These are phyloP conservation scores for Nyctalus aviator DNA, from an alignment of 2,797 vertebrate species.

Conservation along the genomic window DNA sequence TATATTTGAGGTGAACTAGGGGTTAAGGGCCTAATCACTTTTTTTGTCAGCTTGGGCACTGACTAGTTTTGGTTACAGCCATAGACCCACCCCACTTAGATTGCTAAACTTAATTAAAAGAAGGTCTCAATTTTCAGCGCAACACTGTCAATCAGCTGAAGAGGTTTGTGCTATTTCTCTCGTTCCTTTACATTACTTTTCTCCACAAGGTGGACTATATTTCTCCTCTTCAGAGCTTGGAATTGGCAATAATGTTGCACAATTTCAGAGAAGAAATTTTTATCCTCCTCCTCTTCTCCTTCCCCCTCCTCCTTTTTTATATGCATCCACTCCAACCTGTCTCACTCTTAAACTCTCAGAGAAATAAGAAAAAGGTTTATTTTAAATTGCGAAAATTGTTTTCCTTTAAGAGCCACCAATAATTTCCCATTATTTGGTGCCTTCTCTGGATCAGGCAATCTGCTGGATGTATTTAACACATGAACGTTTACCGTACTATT, in stretches of 20 bases:
- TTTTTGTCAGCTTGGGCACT: neutral
- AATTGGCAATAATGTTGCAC: neutral
- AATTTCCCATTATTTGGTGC: conserved; percentile 9
- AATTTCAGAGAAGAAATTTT: neutral
- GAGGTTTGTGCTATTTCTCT: neutral
- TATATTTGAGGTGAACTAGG: neutral
- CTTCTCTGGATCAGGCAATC: conserved; percentile 15
- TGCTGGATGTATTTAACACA: conserved; percentile 8
- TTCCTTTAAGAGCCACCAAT: conserved; percentile 24
- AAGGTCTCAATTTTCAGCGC: conserved; percentile 51
- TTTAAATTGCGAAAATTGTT: neutral
- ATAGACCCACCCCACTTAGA: neutral
- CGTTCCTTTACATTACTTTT: neutral
- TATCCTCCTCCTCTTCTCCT: neutral
- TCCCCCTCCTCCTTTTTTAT: neutral
- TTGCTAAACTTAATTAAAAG: conserved; percentile 31
- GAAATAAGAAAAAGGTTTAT: conserved; percentile 1
- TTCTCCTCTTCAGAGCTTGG: neutral
- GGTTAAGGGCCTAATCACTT: neutral
- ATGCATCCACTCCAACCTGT: neutral
- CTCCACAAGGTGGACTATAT: neutral
- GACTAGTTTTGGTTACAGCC: neutral
- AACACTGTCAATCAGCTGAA: neutral
- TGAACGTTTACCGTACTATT: conserved; percentile 8
- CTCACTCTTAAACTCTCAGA: neutral